Evolutionary conservation across 2,113 vertebrate genomes (phyloP).

Genomic region (Anas platyrhynchos): DNA sequence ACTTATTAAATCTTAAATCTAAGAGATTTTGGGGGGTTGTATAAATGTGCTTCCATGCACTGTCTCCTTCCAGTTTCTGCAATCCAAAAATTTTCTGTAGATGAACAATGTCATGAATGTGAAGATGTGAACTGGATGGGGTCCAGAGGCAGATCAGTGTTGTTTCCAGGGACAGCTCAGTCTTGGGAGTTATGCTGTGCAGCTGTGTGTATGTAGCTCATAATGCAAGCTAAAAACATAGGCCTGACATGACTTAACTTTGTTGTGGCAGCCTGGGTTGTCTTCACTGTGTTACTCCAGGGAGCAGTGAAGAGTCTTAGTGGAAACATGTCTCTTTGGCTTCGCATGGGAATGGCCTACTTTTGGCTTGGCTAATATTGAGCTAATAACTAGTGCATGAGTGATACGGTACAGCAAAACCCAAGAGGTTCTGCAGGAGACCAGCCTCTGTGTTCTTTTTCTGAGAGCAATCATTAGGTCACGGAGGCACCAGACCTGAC

Average conservation of each 20-base stretch:
- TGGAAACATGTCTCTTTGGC: conserved; percentile 5
- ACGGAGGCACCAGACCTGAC: conserved; percentile 4
- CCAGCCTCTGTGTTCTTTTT: neutral
- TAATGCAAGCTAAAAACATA: neutral
- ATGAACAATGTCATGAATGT: neutral
- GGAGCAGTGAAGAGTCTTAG: conserved; percentile 9
- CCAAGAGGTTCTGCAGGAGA: conserved; percentile 50
- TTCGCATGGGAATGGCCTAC: conserved; percentile 22
- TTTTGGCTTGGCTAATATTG: conserved; percentile 46
- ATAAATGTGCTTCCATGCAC: neutral
- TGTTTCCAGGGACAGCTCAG: conserved; percentile 4
- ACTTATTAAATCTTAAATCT: neutral
- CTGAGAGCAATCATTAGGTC: neutral
- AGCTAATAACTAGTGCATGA: conserved; percentile 46
- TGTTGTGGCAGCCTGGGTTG: conserved; percentile 27
- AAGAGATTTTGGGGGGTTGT: neutral
- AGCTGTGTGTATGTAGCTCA: neutral
- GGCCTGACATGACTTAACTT: neutral
- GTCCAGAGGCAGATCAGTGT: neutral
- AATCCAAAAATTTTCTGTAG: neutral
- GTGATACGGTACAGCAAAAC: conserved; percentile 31
- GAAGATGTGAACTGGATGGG: neutral
- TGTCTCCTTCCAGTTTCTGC: neutral
- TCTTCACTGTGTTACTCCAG: conserved; percentile 23
- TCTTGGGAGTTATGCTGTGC: neutral